phyloP scores from a whole-genome alignment of 2,888 invertebrate species.

The Xestia ashworthii region DNA sequence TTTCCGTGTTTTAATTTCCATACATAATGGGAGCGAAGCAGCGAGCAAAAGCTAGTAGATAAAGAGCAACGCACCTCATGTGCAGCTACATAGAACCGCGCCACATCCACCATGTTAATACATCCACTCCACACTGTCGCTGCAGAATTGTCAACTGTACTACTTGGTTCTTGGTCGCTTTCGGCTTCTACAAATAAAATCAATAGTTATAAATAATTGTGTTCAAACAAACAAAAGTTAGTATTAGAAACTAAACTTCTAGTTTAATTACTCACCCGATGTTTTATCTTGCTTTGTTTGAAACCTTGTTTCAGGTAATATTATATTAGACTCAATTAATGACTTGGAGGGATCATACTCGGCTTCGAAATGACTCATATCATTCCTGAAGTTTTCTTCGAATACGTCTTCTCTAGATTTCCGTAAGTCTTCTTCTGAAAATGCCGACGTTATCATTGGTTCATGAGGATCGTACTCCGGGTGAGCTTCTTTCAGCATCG shows the following conservation, averaged over 20 bases:
- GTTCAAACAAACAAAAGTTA: neutral
- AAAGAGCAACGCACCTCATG: conserved; percentile 91
- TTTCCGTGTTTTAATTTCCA: too few relatives aligned
- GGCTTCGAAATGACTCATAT: conserved; percentile 76
- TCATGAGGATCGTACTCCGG: conserved; percentile 89
- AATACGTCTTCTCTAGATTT: conserved; percentile 86
- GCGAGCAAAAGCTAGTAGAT: neutral
- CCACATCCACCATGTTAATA: conserved; percentile 97
- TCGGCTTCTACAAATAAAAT: conserved; percentile 86
- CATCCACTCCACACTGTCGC: conserved; percentile 95
- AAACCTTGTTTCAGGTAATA: conserved; percentile 74
- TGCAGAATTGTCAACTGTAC: conserved; percentile 92
- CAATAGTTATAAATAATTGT: conserved; percentile 5
- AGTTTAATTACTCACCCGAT: conserved; percentile 72
- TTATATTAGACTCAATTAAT: conserved; percentile 77
- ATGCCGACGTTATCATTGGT: conserved; percentile 88
- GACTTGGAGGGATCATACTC: conserved; percentile 81
- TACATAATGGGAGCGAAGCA: too few relatives aligned
- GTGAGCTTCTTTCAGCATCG: conserved; percentile 85
- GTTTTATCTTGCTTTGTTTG: conserved; percentile 78
- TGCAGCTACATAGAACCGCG: conserved; percentile 95
- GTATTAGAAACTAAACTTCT: neutral
- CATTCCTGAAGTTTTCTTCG: conserved; percentile 82
- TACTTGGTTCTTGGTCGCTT: conserved; percentile 95
- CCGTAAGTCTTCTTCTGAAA: conserved; percentile 86